phyloP scores from a whole-genome alignment of 1,140 invertebrate genomes.

The Atta colombica region DNA sequence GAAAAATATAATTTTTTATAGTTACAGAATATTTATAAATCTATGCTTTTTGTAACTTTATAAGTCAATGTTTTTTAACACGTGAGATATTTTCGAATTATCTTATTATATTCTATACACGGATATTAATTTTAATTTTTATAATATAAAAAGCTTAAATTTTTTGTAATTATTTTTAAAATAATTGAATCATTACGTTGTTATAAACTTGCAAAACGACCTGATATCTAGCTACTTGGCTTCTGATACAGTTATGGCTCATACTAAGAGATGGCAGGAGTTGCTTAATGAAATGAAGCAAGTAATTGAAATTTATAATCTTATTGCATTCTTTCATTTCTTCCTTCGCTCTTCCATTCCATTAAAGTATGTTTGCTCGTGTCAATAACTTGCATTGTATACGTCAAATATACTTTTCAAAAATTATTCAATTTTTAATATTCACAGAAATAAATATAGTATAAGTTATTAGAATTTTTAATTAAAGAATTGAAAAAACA shows the following conservation, averaged over 20 bases:
- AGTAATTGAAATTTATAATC: background rate
- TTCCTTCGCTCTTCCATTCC: too few relatives aligned
- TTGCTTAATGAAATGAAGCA: constrained; percentile 26
- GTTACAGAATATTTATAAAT: background rate
- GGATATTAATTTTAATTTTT: background rate
- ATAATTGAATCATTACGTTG: background rate
- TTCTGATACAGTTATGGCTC: constrained; percentile 45
- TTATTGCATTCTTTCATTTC: background rate
- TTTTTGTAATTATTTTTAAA: background rate
- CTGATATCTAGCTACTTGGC: constrained; percentile 20
- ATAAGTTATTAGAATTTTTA: background rate
- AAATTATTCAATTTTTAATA: constrained; percentile 13
- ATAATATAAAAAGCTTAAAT: background rate
- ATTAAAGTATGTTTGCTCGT: background rate
- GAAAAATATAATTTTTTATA: background rate
- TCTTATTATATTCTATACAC: background rate
- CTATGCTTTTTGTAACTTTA: background rate
- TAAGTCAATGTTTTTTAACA: background rate
- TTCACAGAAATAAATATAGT: background rate
- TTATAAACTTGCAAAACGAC: constrained; percentile 16
- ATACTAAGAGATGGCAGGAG: constrained; percentile 52
- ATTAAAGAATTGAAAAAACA: background rate
- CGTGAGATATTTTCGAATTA: background rate
- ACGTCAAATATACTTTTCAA: background rate
- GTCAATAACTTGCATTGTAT: background rate